Percentiles rank a stretch among this genome's conserved stretches.
Evolutionary conservation across 2,888 invertebrate species (phyloP).

Genomic region (Pandemis heparana): DNA sequence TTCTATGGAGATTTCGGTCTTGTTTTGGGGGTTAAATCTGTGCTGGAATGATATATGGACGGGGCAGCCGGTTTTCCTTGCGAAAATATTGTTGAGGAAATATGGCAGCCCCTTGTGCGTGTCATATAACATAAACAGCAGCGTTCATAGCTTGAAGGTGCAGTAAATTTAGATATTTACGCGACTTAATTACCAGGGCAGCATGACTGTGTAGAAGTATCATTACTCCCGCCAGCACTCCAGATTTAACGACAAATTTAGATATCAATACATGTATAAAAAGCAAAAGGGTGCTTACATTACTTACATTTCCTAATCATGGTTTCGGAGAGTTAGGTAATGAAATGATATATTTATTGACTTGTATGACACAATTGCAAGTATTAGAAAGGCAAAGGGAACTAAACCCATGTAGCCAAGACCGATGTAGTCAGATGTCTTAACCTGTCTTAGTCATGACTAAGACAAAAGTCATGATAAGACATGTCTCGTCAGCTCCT

Average conservation of each 20-base stretch:
- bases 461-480: no score
- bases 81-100: slow-evolving; percentile 59
- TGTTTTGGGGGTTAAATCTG: slow-evolving; percentile 81
- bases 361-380: no score
- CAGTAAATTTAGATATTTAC: slow-evolving; percentile 43
- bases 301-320: no score
- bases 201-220: slow-evolving; percentile 53
- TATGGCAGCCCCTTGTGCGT: slow-evolving; percentile 24
- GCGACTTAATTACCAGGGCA: slow-evolving; percentile 54
- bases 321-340: no score
- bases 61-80: slow-evolving; percentile 63
- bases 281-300: no score
- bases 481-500: no score
- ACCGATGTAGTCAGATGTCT: no score
- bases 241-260: not conserved
- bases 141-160: slow-evolving; percentile 26
- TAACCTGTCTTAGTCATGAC: no score
- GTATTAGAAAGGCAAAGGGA: no score
- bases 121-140: slow-evolving; percentile 24
- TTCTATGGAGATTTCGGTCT: slow-evolving; percentile 83
- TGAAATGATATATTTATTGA: no score
- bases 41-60: slow-evolving; percentile 75
- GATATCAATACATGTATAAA: no score
- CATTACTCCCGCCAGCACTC: not conserved
- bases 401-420: no score